A percentile compares a stretch with the other conserved stretches of the same genome.
These are phyloP conservation scores for Colius striatus DNA, from an alignment of 2,113 vertebrate species.

Conservation along the genomic window DNA sequence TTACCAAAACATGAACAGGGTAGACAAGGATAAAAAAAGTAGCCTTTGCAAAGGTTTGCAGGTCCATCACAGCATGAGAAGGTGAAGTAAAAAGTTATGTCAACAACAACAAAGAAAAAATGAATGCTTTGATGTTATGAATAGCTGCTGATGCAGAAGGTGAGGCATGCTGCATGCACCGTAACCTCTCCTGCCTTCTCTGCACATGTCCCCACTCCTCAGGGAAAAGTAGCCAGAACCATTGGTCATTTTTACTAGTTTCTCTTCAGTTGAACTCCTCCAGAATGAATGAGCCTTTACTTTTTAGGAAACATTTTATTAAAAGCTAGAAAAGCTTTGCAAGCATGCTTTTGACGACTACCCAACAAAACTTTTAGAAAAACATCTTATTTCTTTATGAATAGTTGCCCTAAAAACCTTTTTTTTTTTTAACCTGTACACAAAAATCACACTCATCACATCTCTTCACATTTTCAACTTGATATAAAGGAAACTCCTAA, in stretches of 20 bases:
- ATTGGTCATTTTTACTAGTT: not conserved
- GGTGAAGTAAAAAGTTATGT: slow-evolving; percentile 67
- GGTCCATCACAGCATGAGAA: slow-evolving; percentile 62
- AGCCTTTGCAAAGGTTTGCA: slow-evolving; percentile 36
- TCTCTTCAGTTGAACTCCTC: not conserved
- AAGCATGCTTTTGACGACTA: not conserved
- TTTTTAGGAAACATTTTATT: not conserved
- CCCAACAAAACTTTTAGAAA: not conserved
- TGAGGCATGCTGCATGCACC: not conserved
- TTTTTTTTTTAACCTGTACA: not conserved
- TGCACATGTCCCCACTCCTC: not conserved
- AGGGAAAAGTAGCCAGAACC: not conserved
- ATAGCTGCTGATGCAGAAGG: slow-evolving; percentile 34
- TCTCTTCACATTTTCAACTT: not conserved
- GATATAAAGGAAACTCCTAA: not conserved
- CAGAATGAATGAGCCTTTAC: not conserved
- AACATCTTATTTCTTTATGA: not conserved
- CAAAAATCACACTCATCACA: rapidly evolving
- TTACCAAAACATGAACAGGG: slow-evolving; percentile 2
- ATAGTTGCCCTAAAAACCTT: not conserved
- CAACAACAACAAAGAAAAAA: slow-evolving; percentile 66
- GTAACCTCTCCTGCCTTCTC: not conserved
- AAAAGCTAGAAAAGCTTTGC: not conserved
- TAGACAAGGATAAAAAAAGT: slow-evolving; percentile 28
- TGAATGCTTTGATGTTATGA: slow-evolving; percentile 68